Conservation (phyloP, 2,888 invertebrate species). For the Tanytarsus gracilentus region DNA sequence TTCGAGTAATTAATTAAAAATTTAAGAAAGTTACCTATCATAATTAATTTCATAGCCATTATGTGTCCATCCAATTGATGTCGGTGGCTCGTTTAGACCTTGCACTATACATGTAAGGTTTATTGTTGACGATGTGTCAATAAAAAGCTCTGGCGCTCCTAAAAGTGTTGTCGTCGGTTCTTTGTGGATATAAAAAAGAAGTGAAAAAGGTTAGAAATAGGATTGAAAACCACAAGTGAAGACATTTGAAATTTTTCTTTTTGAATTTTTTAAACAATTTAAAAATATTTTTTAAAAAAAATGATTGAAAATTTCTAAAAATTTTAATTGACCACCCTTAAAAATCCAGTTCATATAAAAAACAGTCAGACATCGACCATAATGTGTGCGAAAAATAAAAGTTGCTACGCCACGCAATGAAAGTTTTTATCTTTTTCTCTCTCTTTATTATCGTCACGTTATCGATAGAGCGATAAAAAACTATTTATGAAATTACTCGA, state of each 20-base stretch:
- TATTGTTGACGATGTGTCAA: slow-evolving; percentile 58
- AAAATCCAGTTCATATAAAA: too few species aligned
- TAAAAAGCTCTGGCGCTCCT: slow-evolving; percentile 57
- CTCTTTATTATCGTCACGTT: background rate
- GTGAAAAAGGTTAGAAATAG: background rate
- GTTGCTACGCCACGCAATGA: background rate
- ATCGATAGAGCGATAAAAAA: slow-evolving; percentile 1
- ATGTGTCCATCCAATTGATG: slow-evolving; percentile 81
- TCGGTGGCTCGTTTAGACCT: slow-evolving; percentile 65
- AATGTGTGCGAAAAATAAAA: too few species aligned
- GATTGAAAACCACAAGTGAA: background rate
- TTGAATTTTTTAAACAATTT: too few species aligned
- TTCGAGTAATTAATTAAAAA: too few species aligned
- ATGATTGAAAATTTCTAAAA: too few species aligned
- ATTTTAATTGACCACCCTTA: too few species aligned
- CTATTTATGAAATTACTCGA: slow-evolving; percentile 6
- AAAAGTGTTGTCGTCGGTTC: slow-evolving; percentile 56
- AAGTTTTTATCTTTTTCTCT: background rate
- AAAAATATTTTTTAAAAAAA: too few species aligned
- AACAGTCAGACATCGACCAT: background rate
- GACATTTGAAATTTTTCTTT: too few species aligned
- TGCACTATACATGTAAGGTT: slow-evolving; percentile 53
- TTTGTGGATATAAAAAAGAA: slow-evolving; percentile 37
- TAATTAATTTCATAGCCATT: slow-evolving; percentile 40
- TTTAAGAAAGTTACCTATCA: background rate